Conservation (phyloP, 2,888 invertebrate species). For the Hemaris fuciformis region DNA sequence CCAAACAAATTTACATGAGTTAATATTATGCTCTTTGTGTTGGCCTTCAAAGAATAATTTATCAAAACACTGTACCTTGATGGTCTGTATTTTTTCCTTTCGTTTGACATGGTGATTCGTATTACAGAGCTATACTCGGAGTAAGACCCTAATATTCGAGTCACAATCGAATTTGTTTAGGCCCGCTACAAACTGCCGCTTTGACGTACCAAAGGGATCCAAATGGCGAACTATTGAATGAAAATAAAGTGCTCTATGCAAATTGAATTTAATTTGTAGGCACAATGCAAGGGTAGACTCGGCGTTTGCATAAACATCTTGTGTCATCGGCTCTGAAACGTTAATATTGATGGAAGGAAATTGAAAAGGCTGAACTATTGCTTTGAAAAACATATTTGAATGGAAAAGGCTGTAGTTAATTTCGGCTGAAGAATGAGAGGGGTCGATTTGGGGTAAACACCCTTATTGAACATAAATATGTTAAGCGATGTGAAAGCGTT, state of each 20-base stretch:
- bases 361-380: background rate
- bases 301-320: background rate
- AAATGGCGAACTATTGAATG: background rate
- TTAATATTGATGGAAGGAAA: background rate
- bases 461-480: too few relatives aligned
- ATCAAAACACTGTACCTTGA: background rate
- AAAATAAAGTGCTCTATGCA: background rate
- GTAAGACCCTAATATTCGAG: slow-evolving; percentile 17
- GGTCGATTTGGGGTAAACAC: too few relatives aligned
- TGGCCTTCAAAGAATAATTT: too few relatives aligned
- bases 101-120: slow-evolving; percentile 19
- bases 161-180: slow-evolving; percentile 20
- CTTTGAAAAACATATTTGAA: background rate
- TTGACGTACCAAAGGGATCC: slow-evolving; percentile 5
- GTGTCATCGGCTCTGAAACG: background rate
- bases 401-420: background rate
- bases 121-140: background rate
- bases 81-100: slow-evolving; percentile 4
- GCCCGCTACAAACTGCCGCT: slow-evolving; percentile 12
- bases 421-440: too few relatives aligned
- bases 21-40: too few relatives aligned
- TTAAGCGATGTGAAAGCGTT: too few relatives aligned
- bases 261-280: slow-evolving; percentile 8
- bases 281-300: background rate
- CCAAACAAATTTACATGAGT: too few relatives aligned